A percentile compares a stretch with the other conserved stretches of the same genome.
These are phyloP conservation scores for Trachemys scripta DNA, from an alignment of 2,113 vertebrate species.

Conservation along the genomic window DNA sequence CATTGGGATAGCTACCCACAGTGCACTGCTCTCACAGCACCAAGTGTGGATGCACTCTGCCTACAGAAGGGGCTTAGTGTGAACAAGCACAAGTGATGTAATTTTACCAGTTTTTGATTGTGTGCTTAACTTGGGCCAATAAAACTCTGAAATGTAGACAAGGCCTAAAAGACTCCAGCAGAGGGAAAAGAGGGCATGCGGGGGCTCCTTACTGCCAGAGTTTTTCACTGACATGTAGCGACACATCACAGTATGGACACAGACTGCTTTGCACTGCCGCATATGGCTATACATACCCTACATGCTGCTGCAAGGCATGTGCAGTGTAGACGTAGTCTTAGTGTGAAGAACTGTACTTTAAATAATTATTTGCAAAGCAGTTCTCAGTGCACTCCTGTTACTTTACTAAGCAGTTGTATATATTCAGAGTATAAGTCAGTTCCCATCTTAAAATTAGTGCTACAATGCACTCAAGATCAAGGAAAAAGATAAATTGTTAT, in stretches of 20 bases:
- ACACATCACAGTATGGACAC: background rate
- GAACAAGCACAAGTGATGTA: too few relatives aligned
- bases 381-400: background rate
- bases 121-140: too few relatives aligned
- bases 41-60: too few relatives aligned
- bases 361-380: background rate
- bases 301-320: background rate
- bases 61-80: too few relatives aligned
- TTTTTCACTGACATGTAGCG: background rate
- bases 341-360: background rate
- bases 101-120: too few relatives aligned
- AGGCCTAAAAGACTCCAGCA: too few relatives aligned
- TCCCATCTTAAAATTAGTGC: background rate
- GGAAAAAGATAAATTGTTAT: slow-evolving; percentile 36
- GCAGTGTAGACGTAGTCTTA: background rate
- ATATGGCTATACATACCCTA: background rate
- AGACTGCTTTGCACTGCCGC: background rate
- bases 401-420: background rate
- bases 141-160: too few relatives aligned
- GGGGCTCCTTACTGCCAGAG: background rate
- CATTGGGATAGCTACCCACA: too few relatives aligned
- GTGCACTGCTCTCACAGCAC: too few relatives aligned
- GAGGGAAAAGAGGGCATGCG: too few relatives aligned
- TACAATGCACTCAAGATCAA: slow-evolving; percentile 37
- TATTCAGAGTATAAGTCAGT: background rate